phyloP scores from a whole-genome alignment of 2,888 invertebrate species.

The Nebria brevicollis region DNA sequence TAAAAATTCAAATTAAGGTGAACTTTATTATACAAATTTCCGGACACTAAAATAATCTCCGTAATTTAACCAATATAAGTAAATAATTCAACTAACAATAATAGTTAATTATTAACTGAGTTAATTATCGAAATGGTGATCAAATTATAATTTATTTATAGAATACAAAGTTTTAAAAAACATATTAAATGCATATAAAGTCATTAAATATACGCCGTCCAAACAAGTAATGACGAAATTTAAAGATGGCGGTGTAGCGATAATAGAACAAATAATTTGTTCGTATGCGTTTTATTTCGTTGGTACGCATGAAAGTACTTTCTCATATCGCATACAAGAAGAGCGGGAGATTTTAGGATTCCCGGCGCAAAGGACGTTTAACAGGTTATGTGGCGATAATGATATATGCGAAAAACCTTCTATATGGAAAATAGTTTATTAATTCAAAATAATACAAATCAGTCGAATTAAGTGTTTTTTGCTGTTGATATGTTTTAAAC shows the following conservation, averaged over 20 bases:
- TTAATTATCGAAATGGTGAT: too few species aligned
- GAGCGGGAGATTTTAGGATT: constrained; percentile 96
- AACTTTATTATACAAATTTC: too few species aligned
- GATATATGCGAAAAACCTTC: constrained; percentile 78
- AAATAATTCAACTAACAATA: too few species aligned
- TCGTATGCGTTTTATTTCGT: constrained; percentile 87
- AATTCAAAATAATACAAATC: constrained; percentile 52
- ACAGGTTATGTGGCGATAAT: constrained; percentile 80
- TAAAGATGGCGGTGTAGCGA: constrained; percentile 88
- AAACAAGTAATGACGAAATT: constrained; percentile 65
- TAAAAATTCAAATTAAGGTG: too few species aligned
- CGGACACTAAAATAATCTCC: too few species aligned
- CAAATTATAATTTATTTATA: constrained; percentile 51
- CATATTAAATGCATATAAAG: constrained; percentile 60
- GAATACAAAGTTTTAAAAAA: constrained; percentile 66
- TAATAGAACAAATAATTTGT: constrained; percentile 96
- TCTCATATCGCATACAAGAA: constrained; percentile 96
- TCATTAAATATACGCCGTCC: constrained; percentile 63
- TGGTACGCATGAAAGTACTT: constrained; percentile 95
- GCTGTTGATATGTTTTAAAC: constrained; percentile 21
- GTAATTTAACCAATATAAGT: too few species aligned
- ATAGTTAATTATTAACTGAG: neutral
- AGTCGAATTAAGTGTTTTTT: neutral
- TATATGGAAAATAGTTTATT: constrained; percentile 78
- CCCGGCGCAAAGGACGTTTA: constrained; percentile 82